Base-by-base conservation (phyloP, 2,888 invertebrate species). In the Glomeris marginata region DNA sequence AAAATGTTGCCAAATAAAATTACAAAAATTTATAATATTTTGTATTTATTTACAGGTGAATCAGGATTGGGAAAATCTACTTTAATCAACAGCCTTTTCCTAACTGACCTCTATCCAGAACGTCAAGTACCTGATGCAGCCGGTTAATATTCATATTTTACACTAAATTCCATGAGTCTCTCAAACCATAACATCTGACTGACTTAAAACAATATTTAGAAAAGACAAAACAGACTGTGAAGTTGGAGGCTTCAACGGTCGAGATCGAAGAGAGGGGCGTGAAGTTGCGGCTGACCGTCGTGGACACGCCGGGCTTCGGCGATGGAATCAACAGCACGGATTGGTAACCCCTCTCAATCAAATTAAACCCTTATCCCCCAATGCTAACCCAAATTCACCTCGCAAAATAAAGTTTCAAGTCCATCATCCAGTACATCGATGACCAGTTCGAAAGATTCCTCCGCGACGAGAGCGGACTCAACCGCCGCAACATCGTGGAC, bases 211-310 rank as follows among this genome's bases (percentile, higher is more conserved):
- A 5, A 28, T 28, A 57, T 67, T 18, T 65, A 86, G 90, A 90
- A 66, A 60, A 62, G 47, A 57, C 68, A 28, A 83, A 84, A 62
- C 87, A 90, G 67, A 94, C 92, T 0, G 90, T 95, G 1, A 84
- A 87, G 65, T 71, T 95, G 43, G 92, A 92, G 64, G 91, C 92
- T 35, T 91, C 91, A 2, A 91, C 94, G 34, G 86, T 94, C 8
- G 94, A 95, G 71, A 94, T 95, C 56, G 94, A 94, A 69, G 94
- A 94, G 66, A 74, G 88, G 53, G 94, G 94, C 1, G 92, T 94
- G 0, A 92, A 92, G 64, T 72, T 94, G 46, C 77, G 92, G 38
- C 71, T 94, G 51, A 94, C 94, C 0, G 90, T 88, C 2, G 54
- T 55, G 1, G 94, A 95, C 67, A 94, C 94, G 4, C 94, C 94